phyloP scores from a whole-genome alignment of 2,113 vertebrate genomes.

The human (Homo sapiens) region DNA sequence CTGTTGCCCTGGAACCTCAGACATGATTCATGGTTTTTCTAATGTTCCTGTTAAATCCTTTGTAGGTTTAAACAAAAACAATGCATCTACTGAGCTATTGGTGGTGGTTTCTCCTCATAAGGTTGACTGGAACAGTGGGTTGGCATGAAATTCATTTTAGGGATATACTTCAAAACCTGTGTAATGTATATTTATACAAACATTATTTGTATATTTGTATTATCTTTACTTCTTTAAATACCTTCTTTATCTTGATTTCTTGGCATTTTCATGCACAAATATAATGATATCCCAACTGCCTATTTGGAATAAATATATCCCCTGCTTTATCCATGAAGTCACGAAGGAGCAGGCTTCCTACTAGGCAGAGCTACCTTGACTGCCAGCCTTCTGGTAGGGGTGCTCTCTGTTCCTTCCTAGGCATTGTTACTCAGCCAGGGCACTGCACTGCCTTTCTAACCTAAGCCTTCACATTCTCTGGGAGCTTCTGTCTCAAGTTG shows the following conservation, averaged over 20 bases:
- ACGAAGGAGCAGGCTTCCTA: not conserved
- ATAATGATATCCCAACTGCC: not conserved
- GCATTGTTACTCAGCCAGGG: not conserved
- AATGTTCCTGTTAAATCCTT: not conserved
- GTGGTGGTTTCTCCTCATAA: not conserved
- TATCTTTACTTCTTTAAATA: not conserved
- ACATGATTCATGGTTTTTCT: not conserved
- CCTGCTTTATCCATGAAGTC: not conserved
- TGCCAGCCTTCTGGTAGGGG: not conserved
- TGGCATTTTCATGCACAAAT: not conserved
- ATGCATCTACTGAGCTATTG: not conserved
- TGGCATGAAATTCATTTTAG: not conserved
- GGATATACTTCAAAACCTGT: not conserved
- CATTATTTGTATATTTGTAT: not conserved
- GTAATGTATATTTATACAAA: not conserved
- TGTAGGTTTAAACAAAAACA: not conserved
- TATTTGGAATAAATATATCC: not conserved
- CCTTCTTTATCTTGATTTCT: not conserved
- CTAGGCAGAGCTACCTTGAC: not conserved
- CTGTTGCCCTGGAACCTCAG: not conserved
- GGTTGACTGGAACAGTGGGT: not conserved
- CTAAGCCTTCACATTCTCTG: not conserved
- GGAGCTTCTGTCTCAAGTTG: not conserved
- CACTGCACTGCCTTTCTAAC: not conserved
- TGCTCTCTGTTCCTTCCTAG: not conserved